A percentile compares a stretch with the other conserved stretches of the same genome.
Conservation (phyloP, 2,888 invertebrate species). For the Onchidella celtica region DNA sequence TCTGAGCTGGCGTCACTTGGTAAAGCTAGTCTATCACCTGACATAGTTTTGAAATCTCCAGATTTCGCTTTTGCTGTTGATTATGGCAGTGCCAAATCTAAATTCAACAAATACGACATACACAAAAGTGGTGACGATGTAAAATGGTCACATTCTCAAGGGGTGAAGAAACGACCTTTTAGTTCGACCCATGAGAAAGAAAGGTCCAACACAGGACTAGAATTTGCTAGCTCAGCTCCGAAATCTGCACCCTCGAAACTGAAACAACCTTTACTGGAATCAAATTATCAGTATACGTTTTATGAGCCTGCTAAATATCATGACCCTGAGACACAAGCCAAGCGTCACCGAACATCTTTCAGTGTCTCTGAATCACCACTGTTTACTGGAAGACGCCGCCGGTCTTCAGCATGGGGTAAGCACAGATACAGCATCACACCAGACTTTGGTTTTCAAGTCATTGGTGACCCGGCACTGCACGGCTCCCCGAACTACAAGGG, state of each 20-base stretch:
- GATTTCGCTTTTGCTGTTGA: background rate
- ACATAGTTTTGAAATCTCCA: background rate
- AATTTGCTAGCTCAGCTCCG: background rate
- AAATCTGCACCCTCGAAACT: too few species aligned
- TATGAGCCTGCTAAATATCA: too few species aligned
- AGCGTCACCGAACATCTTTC: background rate
- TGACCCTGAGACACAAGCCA: background rate
- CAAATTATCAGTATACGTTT: background rate
- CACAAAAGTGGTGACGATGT: too few species aligned
- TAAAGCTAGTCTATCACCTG: background rate
- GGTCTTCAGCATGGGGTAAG: background rate
- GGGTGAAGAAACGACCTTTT: background rate
- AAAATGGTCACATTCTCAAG: too few species aligned
- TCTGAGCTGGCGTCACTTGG: background rate
- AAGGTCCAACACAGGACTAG: background rate
- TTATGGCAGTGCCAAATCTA: background rate
- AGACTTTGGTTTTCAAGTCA: background rate
- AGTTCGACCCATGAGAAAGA: background rate
- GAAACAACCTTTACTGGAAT: too few species aligned
- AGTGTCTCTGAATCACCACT: background rate
- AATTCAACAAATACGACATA: background rate
- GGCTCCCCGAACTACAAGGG: conserved; percentile 2
- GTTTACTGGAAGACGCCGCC: too few species aligned
- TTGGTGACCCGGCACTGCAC: background rate
- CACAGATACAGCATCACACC: background rate